Conservation (phyloP, 2,888 invertebrate species). For the Tachina grossa region DNA sequence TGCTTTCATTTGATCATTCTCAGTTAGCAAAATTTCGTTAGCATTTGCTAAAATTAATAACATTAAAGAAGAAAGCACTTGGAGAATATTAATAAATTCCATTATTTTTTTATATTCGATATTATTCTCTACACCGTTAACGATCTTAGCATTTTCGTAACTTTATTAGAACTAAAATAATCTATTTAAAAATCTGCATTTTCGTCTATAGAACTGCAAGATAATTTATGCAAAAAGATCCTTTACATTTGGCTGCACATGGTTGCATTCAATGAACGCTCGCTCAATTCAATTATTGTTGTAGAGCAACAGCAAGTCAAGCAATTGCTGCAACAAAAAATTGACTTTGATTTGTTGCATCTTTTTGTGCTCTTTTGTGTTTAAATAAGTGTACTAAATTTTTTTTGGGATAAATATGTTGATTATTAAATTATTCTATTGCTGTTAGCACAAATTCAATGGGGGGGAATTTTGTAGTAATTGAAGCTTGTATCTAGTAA, state of each 20-base stretch:
- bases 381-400: neutral
- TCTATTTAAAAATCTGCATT: constrained; percentile 14
- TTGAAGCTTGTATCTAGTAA: too few species aligned
- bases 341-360: constrained; percentile 19
- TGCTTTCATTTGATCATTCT: neutral
- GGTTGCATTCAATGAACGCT: constrained; percentile 54
- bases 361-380: constrained; percentile 3
- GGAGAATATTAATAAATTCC: constrained; percentile 18
- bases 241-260: constrained; percentile 66
- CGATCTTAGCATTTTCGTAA: constrained; percentile 58
- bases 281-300: constrained; percentile 15
- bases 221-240: constrained; percentile 67
- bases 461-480: neutral
- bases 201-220: neutral
- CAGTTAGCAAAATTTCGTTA: neutral
- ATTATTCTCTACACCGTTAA: neutral
- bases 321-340: constrained; percentile 2
- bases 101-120: constrained; percentile 19
- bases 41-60: neutral
- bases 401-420: neutral
- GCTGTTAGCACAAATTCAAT: neutral
- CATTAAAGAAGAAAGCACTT: constrained; percentile 8
- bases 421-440: neutral
- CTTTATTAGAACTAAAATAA: constrained; percentile 54
- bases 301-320: neutral